A percentile compares a stretch with the other conserved stretches of the same genome.
Evolutionary conservation across 23 tunicate species (phyloP).

Genomic region (Trididemnum clinides): DNA sequence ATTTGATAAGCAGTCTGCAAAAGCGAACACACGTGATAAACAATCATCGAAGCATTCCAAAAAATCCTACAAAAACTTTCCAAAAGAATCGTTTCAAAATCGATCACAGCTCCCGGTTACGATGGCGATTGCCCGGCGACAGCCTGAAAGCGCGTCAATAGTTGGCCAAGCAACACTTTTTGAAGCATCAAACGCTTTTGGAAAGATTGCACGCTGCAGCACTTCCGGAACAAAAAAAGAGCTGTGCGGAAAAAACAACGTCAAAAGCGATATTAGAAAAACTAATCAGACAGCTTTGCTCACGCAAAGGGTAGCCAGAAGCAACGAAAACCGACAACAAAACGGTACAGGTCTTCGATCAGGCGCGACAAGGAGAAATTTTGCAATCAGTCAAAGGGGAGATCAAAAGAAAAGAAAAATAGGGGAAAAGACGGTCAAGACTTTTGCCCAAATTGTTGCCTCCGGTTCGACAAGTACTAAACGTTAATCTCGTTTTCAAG

Average conservation of each 20-base stretch:
- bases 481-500: not conserved
- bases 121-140: not conserved
- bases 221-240: not conserved
- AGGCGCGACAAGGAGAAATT: not conserved
- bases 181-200: not conserved
- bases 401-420: constrained; percentile 20
- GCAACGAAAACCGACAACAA: not conserved
- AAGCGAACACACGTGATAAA: too few relatives aligned
- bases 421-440: constrained; percentile 1
- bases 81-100: not conserved
- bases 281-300: not conserved
- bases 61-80: not conserved
- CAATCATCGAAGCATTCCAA: not conserved
- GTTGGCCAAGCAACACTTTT: not conserved
- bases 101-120: not conserved
- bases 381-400: not conserved
- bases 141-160: not conserved
- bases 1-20: too few relatives aligned
- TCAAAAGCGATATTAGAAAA: not conserved
- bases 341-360: not conserved
- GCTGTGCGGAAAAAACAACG: not conserved
- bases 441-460: constrained; percentile 28
- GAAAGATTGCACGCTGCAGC: not conserved
- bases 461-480: not conserved
- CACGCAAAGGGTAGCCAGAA: not conserved